Evolutionary conservation across 2,797 vertebrate genomes (phyloP).

Genomic region (Clamator glandarius): DNA sequence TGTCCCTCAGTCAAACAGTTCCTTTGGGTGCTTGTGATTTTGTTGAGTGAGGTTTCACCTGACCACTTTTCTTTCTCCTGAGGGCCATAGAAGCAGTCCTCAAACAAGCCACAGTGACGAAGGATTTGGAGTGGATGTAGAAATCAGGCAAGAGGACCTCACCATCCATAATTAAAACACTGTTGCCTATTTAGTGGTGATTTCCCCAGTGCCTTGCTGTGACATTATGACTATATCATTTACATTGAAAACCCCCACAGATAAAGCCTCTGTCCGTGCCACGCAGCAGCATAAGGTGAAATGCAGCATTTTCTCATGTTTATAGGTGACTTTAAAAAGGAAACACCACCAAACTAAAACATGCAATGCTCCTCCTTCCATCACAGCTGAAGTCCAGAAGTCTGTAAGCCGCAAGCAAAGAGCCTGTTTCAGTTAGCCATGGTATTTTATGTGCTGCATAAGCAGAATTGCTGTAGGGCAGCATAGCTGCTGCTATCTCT

Average conservation of each 20-base stretch:
- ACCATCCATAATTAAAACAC: background rate
- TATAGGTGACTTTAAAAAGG: background rate
- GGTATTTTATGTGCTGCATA: background rate
- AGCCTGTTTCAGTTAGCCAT: background rate
- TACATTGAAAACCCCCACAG: background rate
- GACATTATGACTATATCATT: background rate
- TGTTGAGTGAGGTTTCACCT: background rate
- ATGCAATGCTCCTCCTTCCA: background rate
- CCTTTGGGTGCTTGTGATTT: background rate
- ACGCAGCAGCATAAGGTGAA: background rate
- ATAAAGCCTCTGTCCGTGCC: background rate
- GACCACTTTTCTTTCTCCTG: background rate
- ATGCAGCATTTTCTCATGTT: background rate
- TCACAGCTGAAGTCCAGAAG: background rate
- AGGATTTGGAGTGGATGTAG: background rate
- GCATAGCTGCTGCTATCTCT: background rate
- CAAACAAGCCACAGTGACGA: background rate
- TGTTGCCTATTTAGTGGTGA: background rate
- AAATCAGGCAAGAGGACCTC: background rate
- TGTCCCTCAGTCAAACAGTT: background rate
- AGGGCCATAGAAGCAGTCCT: background rate
- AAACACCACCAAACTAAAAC: background rate
- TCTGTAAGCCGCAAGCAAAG: background rate
- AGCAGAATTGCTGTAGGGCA: background rate
- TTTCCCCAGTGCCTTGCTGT: slow-evolving; percentile 21